Percentiles rank a stretch among this genome's conserved stretches.
phyloP scores from a whole-genome alignment of 2,113 vertebrate species.

The Brachyhypopomus occidentalis region DNA sequence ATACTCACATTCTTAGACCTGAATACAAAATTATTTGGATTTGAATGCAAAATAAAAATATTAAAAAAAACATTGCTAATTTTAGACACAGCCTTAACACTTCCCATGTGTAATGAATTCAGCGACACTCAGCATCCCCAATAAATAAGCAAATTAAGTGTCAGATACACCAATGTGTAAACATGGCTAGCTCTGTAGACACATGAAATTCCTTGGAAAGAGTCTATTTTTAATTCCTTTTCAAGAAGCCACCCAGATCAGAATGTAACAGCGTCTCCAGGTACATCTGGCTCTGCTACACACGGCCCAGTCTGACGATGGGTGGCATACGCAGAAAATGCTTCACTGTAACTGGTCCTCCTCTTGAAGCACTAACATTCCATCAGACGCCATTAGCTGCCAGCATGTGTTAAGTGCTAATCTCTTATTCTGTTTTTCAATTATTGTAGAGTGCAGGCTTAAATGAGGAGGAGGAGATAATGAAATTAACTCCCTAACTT shows the following conservation, averaged over 20 bases:
- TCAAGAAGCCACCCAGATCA: background rate
- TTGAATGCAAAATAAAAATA: too few relatives aligned
- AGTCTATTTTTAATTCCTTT: background rate
- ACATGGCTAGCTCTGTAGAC: background rate
- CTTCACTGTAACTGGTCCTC: conserved; percentile 29
- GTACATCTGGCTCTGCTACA: background rate
- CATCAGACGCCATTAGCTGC: conserved; percentile 83
- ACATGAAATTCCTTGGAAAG: background rate
- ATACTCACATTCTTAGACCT: too few relatives aligned
- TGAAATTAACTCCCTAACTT: conserved; percentile 94
- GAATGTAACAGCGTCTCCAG: background rate
- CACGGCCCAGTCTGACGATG: background rate
- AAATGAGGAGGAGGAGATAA: conserved; percentile 91
- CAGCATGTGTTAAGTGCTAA: conserved; percentile 84
- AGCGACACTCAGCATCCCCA: background rate
- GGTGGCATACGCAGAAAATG: conserved; percentile 21
- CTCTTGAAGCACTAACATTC: conserved; percentile 71
- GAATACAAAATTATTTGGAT: too few relatives aligned
- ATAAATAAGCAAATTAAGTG: too few relatives aligned
- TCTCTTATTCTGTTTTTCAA: conserved; percentile 85
- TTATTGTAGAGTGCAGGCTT: conserved; percentile 88
- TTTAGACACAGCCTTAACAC: background rate
- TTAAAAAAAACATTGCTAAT: background rate
- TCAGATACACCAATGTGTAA: background rate
- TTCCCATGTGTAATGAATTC: background rate